Base-by-base conservation (phyloP, 2,113 vertebrate genomes). In the Carassius auratus region DNA sequence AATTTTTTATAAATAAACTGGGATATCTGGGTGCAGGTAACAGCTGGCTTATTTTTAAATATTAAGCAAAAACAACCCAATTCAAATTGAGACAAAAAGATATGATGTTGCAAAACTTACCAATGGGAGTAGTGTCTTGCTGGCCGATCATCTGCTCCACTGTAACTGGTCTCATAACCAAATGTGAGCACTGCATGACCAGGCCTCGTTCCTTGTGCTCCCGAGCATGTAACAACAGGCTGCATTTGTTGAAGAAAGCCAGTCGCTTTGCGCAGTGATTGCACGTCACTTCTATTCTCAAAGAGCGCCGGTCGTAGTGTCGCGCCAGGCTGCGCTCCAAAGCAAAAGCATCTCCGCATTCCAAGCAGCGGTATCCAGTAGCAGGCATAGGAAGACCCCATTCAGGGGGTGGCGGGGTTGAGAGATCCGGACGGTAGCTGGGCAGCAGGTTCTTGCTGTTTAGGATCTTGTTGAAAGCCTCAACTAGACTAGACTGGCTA, bases 201-300 rank as follows among this genome's bases (percentile, higher is more conserved):
- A 99, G 93, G 0, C 98, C 98, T 66, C 93, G 96, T 93, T 99
- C 98, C 94, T 99, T 99, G 95, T 99, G 98, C 90, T 99, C 98
- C 0, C 98, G 94, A 15, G 98, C 98, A 0, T 99, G 98, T 52
- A 99, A 90, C 0, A 99, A 95, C 77, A 99, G 90, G 81, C 98
- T 99, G 93, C 98, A 99, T 91, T 99, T 99, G 95, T 99, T 99
- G 93, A 98, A 99, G 93, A 99, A 99, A 71, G 96, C 97, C 59
- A 99, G 88, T 14, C 97, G 96, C 57, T 97, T 97, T 91, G 96
- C 94, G 33, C 98, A 99, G 94, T 99, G 98, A 90, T 98, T 99
- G 90, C 98, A 99, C 48, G 98, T 99, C 57, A 99, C 98, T 91
- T 99, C 98, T 0, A 99, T 98, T 85, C 97, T 94, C 93, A 99